phyloP scores from a whole-genome alignment of 1,140 invertebrate species.

The Penaeus vannamei region DNA sequence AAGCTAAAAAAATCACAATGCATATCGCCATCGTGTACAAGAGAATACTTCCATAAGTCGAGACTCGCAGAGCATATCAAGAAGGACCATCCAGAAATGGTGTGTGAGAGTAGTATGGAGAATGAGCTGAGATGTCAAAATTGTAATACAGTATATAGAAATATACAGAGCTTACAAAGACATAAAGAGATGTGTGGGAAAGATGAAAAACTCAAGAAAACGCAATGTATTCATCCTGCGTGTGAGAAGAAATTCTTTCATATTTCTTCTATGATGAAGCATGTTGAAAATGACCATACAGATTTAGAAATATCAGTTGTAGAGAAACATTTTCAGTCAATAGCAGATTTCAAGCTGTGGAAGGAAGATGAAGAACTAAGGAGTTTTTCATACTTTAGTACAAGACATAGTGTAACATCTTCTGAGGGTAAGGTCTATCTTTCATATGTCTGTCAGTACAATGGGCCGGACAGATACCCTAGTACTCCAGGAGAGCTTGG shows the following conservation, averaged over 20 bases:
- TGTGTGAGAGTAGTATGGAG: not conserved
- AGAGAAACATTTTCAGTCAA: constrained; percentile 21
- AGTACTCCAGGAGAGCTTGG: not conserved
- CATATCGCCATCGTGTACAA: constrained; percentile 27
- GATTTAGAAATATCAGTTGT: constrained; percentile 13
- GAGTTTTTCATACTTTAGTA: constrained; percentile 36
- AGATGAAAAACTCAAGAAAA: constrained; percentile 17
- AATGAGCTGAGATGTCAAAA: constrained; percentile 26
- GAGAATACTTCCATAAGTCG: constrained; percentile 32
- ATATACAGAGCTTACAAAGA: constrained; percentile 26
- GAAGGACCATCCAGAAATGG: constrained; percentile 38
- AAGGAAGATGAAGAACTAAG: constrained; percentile 39
- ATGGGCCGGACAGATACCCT: constrained; percentile 25
- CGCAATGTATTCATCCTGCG: constrained; percentile 24
- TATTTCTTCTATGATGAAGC: constrained; percentile 43
- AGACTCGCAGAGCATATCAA: constrained; percentile 12
- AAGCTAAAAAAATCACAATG: constrained; percentile 35
- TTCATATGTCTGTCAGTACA: constrained; percentile 41
- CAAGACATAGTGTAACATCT: constrained; percentile 43
- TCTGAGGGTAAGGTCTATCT: constrained; percentile 31
- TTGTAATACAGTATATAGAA: constrained; percentile 24
- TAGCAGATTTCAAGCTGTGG: constrained; percentile 33
- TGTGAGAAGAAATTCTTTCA: constrained; percentile 37
- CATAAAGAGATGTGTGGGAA: constrained; percentile 18
- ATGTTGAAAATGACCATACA: constrained; percentile 41